Base-by-base conservation (phyloP, 1,140 invertebrate genomes). In the Paramacrobiotus metropolitanus region DNA sequence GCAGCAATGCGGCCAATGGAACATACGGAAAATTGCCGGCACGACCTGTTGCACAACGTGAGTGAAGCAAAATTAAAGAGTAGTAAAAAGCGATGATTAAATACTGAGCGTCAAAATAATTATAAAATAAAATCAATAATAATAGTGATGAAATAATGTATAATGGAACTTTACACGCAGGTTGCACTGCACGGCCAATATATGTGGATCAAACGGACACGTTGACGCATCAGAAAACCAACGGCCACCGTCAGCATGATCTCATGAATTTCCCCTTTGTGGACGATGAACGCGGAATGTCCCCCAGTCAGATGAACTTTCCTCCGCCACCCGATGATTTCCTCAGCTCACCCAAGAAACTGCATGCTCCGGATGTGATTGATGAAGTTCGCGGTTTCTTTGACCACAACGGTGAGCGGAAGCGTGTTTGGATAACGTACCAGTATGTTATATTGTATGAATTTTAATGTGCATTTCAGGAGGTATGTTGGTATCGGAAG, bases 401-500 rank as follows among this genome's bases (percentile, higher is more conserved):
- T 65, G 70, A 71, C 61, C 48, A 55, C 21, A 15, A 55, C 48
- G 48, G 48, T 55, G n/a, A n/a, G n/a, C n/a, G n/a, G n/a, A n/a
- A n/a, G n/a, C n/a, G n/a, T n/a, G n/a, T n/a, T n/a, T n/a, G n/a
- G n/a, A n/a, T n/a, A n/a, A n/a, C n/a, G n/a, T n/a, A n/a, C n/a
- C n/a, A n/a, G n/a, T n/a, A n/a, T n/a, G n/a, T n/a, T n/a, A n/a
- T n/a, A n/a, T n/a, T n/a, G n/a, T n/a, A n/a, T n/a, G n/a, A n/a
- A n/a, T n/a, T n/a, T n/a, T n/a, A n/a, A n/a, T n/a, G n/a, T n/a
- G n/a, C n/a, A n/a, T n/a, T n/a, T 80, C 81, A 66, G 89, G 89
- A 59, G 88, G 86, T 45, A 78, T 82, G 29, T 73, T 94, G 62
- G 80, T 83, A 64, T 88, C 85, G 68, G 79, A 83, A 64, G 81